Evolutionary conservation across 1,140 invertebrate genomes (phyloP), one percentile per base, ranked within the genome.

Genomic region (Drosophila teissieri): DNA sequence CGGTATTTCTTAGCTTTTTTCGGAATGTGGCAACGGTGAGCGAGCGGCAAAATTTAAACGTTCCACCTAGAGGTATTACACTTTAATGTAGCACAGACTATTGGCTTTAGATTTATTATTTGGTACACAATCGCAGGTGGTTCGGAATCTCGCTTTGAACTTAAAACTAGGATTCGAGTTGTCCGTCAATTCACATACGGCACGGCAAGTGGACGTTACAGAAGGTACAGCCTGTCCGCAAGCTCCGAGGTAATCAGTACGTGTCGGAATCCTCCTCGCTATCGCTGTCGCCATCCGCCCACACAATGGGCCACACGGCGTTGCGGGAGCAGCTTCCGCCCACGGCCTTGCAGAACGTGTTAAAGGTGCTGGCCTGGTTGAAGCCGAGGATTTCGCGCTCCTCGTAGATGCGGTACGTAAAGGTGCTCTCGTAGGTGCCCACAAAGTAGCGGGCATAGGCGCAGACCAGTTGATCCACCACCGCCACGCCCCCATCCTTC

Each of bases 391-490:
- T 98, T 93, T 99, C 98, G 46, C 98, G 94, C 91, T 99, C 98
- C 92, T 99, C 98, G 94, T 99, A 98, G 73, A 99, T 99, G 54
- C 98, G 94, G 92, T 97, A 98, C 12, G 98, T 96, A 93, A 99
- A 99, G 24, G 98, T 99, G 70, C 98, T 99, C 90, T 98, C 97
- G 90, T 96, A 94, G 1, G 97, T 98, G 31, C 98, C 98, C 73
- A 99, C 95, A 98, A 93, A 96, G 95, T 89, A 95, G 95, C 94
- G 94, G 5, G 97, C 95, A 93, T 97, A 95, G 0, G 98, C 96
- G 93, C 97, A 98, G 74, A 99, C 96, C 80, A 98, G 97, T 93
- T 99, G 98, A 92, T 99, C 98, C 60, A 99, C 95, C 69, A 99
- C 98, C 2, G 98, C 98, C 40, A 97, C 92, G 14, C 96, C 97